Percentiles rank a stretch among this genome's conserved stretches.
These are phyloP conservation scores for Tenualosa ilisha DNA, from an alignment of 2,797 vertebrate species.

Conservation along the genomic window DNA sequence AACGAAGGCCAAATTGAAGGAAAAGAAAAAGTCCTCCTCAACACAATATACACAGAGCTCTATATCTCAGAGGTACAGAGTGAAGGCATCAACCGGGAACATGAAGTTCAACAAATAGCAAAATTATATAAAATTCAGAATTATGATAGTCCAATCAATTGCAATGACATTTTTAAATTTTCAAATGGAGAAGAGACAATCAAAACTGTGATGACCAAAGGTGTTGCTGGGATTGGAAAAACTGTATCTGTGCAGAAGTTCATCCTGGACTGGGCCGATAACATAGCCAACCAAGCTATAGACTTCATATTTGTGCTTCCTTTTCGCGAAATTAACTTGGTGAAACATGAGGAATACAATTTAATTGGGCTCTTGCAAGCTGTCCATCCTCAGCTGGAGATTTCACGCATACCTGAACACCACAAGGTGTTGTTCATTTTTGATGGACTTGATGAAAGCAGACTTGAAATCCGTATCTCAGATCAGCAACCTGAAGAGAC, in stretches of 20 bases:
- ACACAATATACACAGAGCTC: no score
- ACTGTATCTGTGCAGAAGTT: neutral
- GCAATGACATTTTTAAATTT: neutral
- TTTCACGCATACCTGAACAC: neutral
- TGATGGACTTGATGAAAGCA: neutral
- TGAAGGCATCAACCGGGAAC: neutral
- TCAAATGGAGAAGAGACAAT: neutral
- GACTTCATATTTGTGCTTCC: neutral
- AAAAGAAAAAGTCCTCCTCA: no score
- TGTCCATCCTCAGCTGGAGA: neutral
- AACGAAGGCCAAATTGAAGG: no score
- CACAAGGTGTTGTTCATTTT: neutral
- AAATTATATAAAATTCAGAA: neutral
- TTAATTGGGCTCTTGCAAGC: neutral
- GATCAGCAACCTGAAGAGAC: neutral
- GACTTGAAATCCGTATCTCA: neutral
- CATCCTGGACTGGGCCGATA: neutral
- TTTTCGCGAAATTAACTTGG: neutral
- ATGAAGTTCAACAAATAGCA: neutral
- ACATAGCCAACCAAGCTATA: neutral
- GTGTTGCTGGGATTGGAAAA: neutral
- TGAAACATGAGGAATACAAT: neutral
- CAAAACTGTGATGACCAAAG: neutral
- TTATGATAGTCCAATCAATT: neutral
- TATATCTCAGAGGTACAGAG: neutral